phyloP scores from a whole-genome alignment of 2,797 vertebrate genomes.

The Fratercula arctica region DNA sequence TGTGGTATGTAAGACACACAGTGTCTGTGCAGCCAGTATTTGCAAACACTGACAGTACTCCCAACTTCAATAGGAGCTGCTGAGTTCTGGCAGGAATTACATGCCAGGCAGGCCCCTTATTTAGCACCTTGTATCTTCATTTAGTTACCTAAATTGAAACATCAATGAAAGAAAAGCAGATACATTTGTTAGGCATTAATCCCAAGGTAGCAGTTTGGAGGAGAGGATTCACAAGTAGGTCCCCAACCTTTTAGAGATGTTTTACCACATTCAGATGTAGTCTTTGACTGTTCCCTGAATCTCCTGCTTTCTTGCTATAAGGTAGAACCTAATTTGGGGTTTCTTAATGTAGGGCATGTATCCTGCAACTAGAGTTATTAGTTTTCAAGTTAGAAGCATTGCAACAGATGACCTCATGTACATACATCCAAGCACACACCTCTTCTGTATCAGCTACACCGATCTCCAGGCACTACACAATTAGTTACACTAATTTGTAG shows the following conservation, averaged over 20 bases:
- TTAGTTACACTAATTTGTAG: background rate
- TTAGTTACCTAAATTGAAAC: background rate
- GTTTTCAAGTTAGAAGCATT: constrained; percentile 1
- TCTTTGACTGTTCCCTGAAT: background rate
- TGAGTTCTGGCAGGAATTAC: background rate
- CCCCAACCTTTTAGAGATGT: background rate
- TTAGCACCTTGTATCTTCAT: background rate
- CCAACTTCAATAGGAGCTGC: background rate
- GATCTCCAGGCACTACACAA: background rate
- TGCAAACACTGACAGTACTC: background rate
- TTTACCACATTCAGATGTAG: background rate
- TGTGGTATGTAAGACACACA: background rate
- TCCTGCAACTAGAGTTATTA: background rate
- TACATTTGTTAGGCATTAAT: background rate
- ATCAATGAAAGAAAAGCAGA: background rate
- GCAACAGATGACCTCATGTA: background rate
- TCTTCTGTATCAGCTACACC: background rate
- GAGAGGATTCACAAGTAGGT: background rate
- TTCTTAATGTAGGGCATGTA: background rate
- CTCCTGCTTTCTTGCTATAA: background rate
- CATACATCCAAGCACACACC: background rate
- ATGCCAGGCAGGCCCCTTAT: background rate
- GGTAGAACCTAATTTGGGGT: background rate
- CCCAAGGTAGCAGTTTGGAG: background rate
- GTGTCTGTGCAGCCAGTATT: background rate